These are phyloP conservation scores for Sceloporus undulatus DNA, from an alignment of 2,113 vertebrate genomes.

Conservation along the genomic window DNA sequence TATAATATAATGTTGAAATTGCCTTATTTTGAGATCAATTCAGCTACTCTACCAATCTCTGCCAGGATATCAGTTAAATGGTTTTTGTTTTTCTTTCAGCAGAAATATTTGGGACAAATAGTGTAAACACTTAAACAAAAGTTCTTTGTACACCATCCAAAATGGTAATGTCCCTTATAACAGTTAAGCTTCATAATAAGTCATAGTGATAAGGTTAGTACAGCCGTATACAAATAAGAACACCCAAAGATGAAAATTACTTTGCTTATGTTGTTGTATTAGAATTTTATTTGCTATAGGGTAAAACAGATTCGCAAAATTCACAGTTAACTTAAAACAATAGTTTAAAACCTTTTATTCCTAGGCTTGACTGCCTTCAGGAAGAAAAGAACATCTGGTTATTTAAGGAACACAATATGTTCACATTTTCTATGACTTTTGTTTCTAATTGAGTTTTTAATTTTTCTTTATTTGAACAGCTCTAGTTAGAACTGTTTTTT, in stretches of 20 bases:
- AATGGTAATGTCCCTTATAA: slow-evolving; percentile 63
- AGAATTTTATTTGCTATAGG: slow-evolving; percentile 88
- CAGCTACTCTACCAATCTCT: slow-evolving; percentile 29
- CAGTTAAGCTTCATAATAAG: slow-evolving; percentile 76
- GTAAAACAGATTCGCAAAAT: slow-evolving; percentile 86
- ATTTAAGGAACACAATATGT: slow-evolving; percentile 90
- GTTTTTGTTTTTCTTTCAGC: slow-evolving; percentile 27
- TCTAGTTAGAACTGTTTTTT: slow-evolving; percentile 82
- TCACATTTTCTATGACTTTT: slow-evolving; percentile 91
- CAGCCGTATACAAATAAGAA: slow-evolving; percentile 71
- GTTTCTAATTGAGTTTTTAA: slow-evolving; percentile 88
- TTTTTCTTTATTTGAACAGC: slow-evolving; percentile 81
- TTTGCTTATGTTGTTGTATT: slow-evolving; percentile 84
- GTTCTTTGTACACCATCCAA: slow-evolving; percentile 66
- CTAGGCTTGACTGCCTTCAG: slow-evolving; percentile 86
- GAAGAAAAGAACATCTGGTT: slow-evolving; percentile 88
- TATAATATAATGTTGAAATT: slow-evolving; percentile 41
- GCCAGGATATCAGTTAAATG: slow-evolving; percentile 43
- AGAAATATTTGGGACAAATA: slow-evolving; percentile 60
- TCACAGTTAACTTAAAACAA: slow-evolving; percentile 90
- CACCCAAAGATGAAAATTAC: slow-evolving; percentile 81
- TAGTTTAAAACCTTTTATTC: slow-evolving; percentile 87
- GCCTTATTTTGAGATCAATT: slow-evolving; percentile 48
- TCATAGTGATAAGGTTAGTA: slow-evolving; percentile 80
- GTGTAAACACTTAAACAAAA: slow-evolving; percentile 71